Percentiles rank a stretch among this genome's conserved stretches.
Conservation (phyloP, 2,888 invertebrate genomes). For the Merodon equestris region DNA sequence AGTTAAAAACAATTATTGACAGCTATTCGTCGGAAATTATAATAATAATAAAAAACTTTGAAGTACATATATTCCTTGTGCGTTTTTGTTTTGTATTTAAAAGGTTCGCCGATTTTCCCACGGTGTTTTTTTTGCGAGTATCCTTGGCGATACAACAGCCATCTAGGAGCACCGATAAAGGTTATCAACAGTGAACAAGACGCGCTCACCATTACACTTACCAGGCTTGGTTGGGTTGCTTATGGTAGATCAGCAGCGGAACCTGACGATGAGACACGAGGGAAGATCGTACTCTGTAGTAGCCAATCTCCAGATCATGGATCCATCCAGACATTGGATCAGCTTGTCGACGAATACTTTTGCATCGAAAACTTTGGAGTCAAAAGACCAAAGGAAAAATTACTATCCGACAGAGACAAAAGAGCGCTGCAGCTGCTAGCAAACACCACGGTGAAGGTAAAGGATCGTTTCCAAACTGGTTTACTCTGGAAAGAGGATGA, state of each 20-base stretch:
- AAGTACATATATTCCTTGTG: no score
- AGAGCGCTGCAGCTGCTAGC: slow-evolving; percentile 4
- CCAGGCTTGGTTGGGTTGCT: not conserved
- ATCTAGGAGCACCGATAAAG: slow-evolving; percentile 1
- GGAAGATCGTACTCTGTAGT: slow-evolving; percentile 1
- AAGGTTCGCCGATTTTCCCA: no score
- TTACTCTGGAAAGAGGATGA: slow-evolving; percentile 48
- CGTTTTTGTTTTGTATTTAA: no score
- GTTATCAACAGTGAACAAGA: not conserved
- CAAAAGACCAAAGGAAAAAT: no score
- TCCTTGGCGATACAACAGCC: no score
- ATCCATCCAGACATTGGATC: not conserved
- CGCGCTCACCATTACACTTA: not conserved
- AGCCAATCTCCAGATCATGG: not conserved
- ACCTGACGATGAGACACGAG: not conserved
- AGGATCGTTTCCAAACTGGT: slow-evolving; percentile 4
- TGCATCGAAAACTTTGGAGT: not conserved
- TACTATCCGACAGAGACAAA: not conserved
- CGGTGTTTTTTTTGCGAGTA: no score
- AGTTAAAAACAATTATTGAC: no score
- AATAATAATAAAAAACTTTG: no score
- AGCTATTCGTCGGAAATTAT: no score
- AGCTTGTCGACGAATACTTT: slow-evolving; percentile 1
- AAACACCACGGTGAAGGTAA: not conserved
- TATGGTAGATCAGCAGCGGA: not conserved